Conservation (phyloP, 1,140 invertebrate species). For the Pteromalus puparum region DNA sequence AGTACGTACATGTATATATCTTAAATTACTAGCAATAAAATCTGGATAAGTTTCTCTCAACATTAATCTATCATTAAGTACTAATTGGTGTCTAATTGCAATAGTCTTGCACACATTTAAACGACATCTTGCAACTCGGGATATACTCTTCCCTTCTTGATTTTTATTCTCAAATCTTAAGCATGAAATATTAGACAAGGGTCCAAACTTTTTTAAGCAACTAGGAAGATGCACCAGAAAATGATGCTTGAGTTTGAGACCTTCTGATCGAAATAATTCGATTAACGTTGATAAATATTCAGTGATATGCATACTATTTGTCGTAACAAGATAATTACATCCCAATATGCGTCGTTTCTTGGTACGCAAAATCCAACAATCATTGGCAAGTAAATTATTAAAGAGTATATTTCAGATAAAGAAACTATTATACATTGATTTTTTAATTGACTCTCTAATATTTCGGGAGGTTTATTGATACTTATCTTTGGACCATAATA, state of each 20-base stretch:
- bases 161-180: constrained; percentile 43
- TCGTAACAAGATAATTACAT: constrained; percentile 12
- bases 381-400: constrained; percentile 27
- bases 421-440: constrained; percentile 29
- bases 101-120: constrained; percentile 42
- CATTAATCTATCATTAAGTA: constrained; percentile 31
- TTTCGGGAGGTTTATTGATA: constrained; percentile 39
- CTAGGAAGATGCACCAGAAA: constrained; percentile 12
- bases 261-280: background rate
- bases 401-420: constrained; percentile 23
- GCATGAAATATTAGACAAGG: constrained; percentile 35
- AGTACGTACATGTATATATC: background rate
- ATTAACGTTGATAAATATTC: background rate
- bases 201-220: constrained; percentile 34
- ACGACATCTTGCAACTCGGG: constrained; percentile 12
- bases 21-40: constrained; percentile 18
- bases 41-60: background rate
- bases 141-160: constrained; percentile 35
- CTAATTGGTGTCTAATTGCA: constrained; percentile 40
- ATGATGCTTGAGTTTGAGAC: constrained; percentile 47
- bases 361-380: constrained; percentile 14
- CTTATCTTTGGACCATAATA: constrained; percentile 30
- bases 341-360: constrained; percentile 9
- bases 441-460: constrained; percentile 11
- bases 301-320: constrained; percentile 18